Conservation (phyloP, 2,888 invertebrate species). For the Spisula subtruncata region DNA sequence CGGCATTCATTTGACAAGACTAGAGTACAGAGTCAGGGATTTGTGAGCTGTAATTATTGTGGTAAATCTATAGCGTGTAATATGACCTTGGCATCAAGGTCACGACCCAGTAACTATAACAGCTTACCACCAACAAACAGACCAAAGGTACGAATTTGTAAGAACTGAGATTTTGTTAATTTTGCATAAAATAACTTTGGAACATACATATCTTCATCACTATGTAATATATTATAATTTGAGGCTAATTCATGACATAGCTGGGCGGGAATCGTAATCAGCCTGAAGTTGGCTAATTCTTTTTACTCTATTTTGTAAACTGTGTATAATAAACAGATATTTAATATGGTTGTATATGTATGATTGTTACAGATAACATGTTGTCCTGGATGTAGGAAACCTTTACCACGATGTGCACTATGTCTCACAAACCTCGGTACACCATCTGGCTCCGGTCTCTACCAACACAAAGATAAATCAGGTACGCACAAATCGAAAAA, state of each 20-base stretch:
- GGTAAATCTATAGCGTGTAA: conserved; percentile 93
- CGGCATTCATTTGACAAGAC: conserved; percentile 77
- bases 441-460: conserved; percentile 79
- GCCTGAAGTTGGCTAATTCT: too few species aligned
- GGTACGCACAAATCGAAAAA: conserved; percentile 42
- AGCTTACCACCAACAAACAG: conserved; percentile 91
- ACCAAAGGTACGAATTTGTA: conserved; percentile 90
- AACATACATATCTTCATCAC: too few species aligned
- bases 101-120: conserved; percentile 73
- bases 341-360: not conserved
- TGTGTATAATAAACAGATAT: too few species aligned
- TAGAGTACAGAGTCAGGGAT: conserved; percentile 89
- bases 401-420: conserved; percentile 97
- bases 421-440: conserved; percentile 98
- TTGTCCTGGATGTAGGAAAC: conserved; percentile 98
- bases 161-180: too few species aligned
- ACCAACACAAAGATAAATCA: conserved; percentile 73
- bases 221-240: too few species aligned
- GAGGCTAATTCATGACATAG: too few species aligned
- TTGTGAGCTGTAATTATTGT: conserved; percentile 97
- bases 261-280: too few species aligned
- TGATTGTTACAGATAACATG: conserved; percentile 78
- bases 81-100: conserved; percentile 75
- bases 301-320: too few species aligned
- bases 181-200: not conserved